Base-by-base conservation (phyloP, 2,113 vertebrate genomes). In the Clarias macrocephalus region DNA sequence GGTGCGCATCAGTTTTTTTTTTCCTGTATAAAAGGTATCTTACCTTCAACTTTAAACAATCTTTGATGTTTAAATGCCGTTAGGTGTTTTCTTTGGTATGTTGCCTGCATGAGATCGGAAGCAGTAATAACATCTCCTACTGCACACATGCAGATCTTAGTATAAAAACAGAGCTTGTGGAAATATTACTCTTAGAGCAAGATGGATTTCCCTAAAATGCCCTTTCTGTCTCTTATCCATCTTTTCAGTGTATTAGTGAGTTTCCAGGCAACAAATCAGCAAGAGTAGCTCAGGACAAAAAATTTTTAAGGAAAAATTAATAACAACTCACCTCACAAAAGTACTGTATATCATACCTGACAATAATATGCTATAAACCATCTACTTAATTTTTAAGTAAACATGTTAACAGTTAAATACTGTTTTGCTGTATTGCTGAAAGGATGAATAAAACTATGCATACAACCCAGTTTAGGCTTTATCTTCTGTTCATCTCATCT, bases 171-270 rank as follows among this genome's bases (percentile, higher is more conserved):
- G n/a, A 80, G 52, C 68, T 75, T 80, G 42, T 81, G 57, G 59
- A 88, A 88, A 80, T 83, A 84, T 70, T 65, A 84, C 19, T 88
- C 16, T 28, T 11, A 60, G 15, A 80, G n/a, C 85, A 80, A 84
- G 37, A 54, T 83, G 65, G 9, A 42, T 82, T 48, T 66, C 33
- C 73, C 54, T 52, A 63, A 82, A 28, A 21, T 59, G 42, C 37
- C n/a, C 18, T 30, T 13, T 56, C 59, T 73, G 21, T 21, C 18
- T 63, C 63, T 13, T 63, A 18, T 48, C 13, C n/a, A 7, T 25
- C 4, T 72, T 81, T 48, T 54, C 23, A 30, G 12, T 60, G 5
- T 12, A 16, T 84, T 30, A 75, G 12, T 72, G 28, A 59, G 3
- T 19, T 33, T 84, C n/a, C 25, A 12, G 66, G 48, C 3, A 83